Evolutionary conservation across 2,888 invertebrate species (phyloP).

Genomic region (Andricus curvator): DNA sequence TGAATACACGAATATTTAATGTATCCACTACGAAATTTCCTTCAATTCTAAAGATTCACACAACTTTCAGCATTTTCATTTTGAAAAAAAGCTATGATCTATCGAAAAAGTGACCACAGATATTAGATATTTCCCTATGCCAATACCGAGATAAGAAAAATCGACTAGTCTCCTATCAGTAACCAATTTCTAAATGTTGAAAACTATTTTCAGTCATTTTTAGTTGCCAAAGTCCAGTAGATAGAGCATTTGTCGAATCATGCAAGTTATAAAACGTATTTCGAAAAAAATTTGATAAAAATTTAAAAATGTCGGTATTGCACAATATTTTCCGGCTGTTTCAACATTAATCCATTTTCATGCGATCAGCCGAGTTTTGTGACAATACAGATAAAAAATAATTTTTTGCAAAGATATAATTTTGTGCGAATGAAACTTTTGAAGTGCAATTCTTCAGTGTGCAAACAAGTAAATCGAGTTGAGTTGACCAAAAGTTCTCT

Average conservation of each 20-base stretch:
- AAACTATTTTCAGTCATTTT: constrained; percentile 3
- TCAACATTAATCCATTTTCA: background rate
- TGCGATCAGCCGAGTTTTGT: background rate
- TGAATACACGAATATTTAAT: background rate
- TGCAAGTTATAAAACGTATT: no score
- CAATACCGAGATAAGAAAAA: no score
- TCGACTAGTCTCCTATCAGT: no score
- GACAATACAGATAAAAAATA: background rate
- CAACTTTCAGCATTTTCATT: constrained; percentile 22
- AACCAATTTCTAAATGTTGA: constrained; percentile 1
- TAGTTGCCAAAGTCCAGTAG: background rate
- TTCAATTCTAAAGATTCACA: background rate
- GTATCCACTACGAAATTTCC: background rate
- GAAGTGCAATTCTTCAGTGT: background rate
- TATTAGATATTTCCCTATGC: no score
- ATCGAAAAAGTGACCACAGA: background rate
- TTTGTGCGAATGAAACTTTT: background rate
- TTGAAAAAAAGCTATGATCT: background rate
- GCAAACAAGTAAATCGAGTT: background rate
- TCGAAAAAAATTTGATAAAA: no score
- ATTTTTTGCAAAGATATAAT: background rate
- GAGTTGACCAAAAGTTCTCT: constrained; percentile 8
- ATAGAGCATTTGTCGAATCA: no score
- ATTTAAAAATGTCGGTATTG: background rate
- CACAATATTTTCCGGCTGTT: background rate